Evolutionary conservation across 2,113 vertebrate genomes (phyloP), one percentile per base, ranked within the genome.

Genomic region (Platanista minor): DNA sequence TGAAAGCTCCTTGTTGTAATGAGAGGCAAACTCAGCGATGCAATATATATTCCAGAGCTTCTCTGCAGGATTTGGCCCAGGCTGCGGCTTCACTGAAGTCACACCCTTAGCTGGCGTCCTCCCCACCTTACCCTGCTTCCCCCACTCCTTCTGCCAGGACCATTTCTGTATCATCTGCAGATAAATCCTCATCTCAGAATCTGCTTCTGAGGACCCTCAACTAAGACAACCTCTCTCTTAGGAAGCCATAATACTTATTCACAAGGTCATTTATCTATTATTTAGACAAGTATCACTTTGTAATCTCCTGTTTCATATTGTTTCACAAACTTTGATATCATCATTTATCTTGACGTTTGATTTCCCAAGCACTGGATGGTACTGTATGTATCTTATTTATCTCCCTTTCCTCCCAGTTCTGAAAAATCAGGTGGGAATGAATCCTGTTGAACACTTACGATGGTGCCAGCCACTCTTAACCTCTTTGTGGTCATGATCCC

Each of bases 281-380:
- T 91, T 74, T 84, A 96, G 83, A 97, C 82, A 71, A 74, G 59
- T 23, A 64, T 89, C 82, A 81, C 64, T 87, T 87, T 41, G 69
- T 67, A 84, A 54, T 81, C 62, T 61, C 92, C 71, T 49, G 13
- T 69, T 81, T 85, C 43, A 46, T 83, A 78, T 59, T 54, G 80
- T 75, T 96, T 95, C 75, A 6, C 74, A 64, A 93, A 91, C 64
- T 75, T 77, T 43, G 88, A 86, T 86, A 52, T 67, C 93, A 91
- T 96, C 87, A 54, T 95, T 83, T 92, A 89, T 91, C 89, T 86
- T 93, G 92, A 96, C 80, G 78, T 74, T 88, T 96, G 93, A 69
- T 97, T 95, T 94, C 95, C 91, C 83, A 52, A 80, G 75, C 81
- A 89, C 89, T 74, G 84, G 36, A 52, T 75, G 66, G 33, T 69